Conservation (phyloP, 1,140 invertebrate genomes). For the Drosophila sproati region DNA sequence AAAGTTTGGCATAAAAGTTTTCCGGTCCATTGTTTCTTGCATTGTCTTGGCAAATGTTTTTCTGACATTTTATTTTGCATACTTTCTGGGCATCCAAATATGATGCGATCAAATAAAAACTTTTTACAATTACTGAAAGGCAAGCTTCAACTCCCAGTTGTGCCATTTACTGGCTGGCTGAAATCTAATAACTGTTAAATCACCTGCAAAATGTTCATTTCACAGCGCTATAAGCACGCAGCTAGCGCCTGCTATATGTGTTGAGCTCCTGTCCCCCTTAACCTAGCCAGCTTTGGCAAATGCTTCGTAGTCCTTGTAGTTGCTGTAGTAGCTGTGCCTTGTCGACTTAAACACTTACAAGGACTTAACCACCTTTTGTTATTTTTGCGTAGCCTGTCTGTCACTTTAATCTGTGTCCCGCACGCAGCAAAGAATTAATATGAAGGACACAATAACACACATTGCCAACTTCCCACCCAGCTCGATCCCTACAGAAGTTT, state of each 20-base stretch:
- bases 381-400: conserved; percentile 75
- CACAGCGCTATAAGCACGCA: conserved; percentile 77
- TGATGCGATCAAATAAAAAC: conserved; percentile 81
- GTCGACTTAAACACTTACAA: conserved; percentile 82
- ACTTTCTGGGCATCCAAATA: conserved; percentile 51
- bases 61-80: conserved; percentile 67
- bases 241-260: background rate
- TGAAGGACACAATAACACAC: conserved; percentile 56
- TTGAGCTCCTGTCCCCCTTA: background rate
- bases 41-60: conserved; percentile 54
- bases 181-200: conserved; percentile 83
- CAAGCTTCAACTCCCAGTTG: conserved; percentile 30
- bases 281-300: background rate
- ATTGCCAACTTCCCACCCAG: background rate
- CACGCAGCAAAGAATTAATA: conserved; percentile 64
- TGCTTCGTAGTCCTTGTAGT: conserved; percentile 29
- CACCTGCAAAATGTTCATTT: conserved; percentile 83
- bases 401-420: conserved; percentile 74
- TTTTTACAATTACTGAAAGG: conserved; percentile 52
- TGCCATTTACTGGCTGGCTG: conserved; percentile 13
- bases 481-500: conserved; percentile 18
- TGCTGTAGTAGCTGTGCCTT: conserved; percentile 32
- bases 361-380: conserved; percentile 79
- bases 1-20: conserved; percentile 59
- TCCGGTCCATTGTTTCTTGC: conserved; percentile 56